Evolutionary conservation across 2,113 vertebrate genomes (phyloP).

Genomic region (Sterna hirundo): DNA sequence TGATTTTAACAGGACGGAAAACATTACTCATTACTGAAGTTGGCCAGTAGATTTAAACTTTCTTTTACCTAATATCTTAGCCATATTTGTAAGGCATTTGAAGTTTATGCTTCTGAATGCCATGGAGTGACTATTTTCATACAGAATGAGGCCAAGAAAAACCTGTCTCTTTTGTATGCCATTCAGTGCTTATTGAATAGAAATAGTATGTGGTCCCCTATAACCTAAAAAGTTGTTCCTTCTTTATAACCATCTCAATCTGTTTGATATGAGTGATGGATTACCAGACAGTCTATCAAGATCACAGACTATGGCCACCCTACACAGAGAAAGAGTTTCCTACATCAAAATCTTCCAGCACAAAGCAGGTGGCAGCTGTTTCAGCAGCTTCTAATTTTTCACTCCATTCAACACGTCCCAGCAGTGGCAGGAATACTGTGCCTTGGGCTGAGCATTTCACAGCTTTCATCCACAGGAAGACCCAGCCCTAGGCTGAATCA

Average conservation of each 20-base stretch:
- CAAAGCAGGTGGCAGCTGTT: slow-evolving; percentile 8
- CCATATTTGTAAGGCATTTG: neutral
- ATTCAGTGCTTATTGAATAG: neutral
- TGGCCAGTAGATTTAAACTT: neutral
- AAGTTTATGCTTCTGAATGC: neutral
- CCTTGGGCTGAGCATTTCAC: neutral
- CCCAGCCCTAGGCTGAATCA: neutral
- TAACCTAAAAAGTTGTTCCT: neutral
- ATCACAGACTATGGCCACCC: neutral
- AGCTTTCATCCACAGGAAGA: neutral
- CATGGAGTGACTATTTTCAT: neutral
- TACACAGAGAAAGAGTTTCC: neutral
- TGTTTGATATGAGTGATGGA: neutral
- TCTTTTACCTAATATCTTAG: neutral
- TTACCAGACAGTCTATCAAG: neutral
- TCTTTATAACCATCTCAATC: neutral
- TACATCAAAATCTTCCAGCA: neutral
- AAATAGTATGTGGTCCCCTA: neutral
- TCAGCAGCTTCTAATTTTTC: slow-evolving; percentile 42
- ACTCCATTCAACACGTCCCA: slow-evolving; percentile 28
- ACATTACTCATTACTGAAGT: neutral
- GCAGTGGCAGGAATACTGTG: neutral
- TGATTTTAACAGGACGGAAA: neutral
- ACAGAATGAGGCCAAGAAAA: neutral
- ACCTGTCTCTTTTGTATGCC: neutral